Percentiles rank a stretch among this genome's conserved stretches.
Conservation (phyloP, 2,888 invertebrate genomes). For the Slavum lentiscoides region DNA sequence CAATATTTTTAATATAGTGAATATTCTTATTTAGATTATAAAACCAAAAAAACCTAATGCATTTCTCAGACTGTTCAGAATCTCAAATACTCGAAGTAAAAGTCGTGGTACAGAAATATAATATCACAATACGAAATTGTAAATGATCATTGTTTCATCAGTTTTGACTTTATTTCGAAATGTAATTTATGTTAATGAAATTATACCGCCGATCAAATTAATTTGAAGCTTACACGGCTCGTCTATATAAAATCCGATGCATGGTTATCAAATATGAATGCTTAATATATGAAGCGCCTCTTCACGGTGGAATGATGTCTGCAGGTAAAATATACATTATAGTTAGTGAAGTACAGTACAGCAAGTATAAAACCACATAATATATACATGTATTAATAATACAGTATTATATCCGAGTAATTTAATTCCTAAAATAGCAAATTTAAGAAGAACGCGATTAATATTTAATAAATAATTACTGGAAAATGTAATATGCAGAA, state of each 20-base stretch:
- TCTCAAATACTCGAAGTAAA: too few species aligned
- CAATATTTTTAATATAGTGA: too few species aligned
- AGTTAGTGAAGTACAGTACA: neutral
- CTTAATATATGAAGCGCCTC: neutral
- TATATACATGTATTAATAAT: too few species aligned
- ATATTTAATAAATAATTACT: neutral
- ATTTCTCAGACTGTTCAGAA: too few species aligned
- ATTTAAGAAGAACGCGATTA: neutral
- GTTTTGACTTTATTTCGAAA: too few species aligned
- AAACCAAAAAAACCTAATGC: too few species aligned
- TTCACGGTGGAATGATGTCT: neutral
- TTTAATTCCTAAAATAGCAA: neutral
- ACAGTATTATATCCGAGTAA: neutral
- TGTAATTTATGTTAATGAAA: too few species aligned
- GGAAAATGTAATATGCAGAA: neutral
- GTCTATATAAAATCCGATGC: neutral
- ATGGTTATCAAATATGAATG: neutral
- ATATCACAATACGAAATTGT: too few species aligned
- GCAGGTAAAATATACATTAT: neutral
- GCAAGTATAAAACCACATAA: neutral
- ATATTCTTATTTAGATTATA: too few species aligned
- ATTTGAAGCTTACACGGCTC: neutral
- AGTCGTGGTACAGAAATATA: too few species aligned
- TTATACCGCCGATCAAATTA: neutral
- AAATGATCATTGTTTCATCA: too few species aligned